Conservation (phyloP, 2,797 vertebrate species). For the Loriculus beryllinus region DNA sequence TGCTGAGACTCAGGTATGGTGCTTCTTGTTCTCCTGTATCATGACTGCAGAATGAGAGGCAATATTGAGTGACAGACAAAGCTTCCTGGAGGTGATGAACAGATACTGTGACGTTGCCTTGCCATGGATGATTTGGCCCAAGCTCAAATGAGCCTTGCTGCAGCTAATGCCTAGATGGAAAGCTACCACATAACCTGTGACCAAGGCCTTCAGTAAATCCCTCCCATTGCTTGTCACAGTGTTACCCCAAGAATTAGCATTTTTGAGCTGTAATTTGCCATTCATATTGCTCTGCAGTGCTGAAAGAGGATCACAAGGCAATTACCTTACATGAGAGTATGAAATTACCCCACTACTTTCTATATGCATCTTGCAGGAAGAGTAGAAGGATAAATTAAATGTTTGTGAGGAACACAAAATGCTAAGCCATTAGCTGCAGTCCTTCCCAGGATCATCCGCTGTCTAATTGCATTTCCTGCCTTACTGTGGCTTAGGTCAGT, state of each 20-base stretch:
- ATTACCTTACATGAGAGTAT: conserved; percentile 30
- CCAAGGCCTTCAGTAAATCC: not conserved
- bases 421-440: not conserved
- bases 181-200: not conserved
- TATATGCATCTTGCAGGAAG: not conserved
- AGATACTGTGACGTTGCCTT: not conserved
- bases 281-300: not conserved
- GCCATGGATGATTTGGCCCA: not conserved
- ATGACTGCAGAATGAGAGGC: not conserved
- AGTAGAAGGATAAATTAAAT: not conserved
- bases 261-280: not conserved
- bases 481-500: not conserved
- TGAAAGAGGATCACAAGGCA: conserved; percentile 9
- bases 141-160: not conserved
- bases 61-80: accelerated
- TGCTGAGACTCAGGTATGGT: accelerated
- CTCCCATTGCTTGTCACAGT: not conserved
- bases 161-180: not conserved
- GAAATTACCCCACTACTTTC: not conserved
- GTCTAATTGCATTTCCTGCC: conserved; percentile 15
- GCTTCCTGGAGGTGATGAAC: not conserved
- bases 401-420: conserved; percentile 12
- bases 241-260: not conserved
- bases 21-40: not conserved
- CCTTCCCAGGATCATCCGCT: not conserved